phyloP scores from a whole-genome alignment of 92 coral and sea anemone species.

The Montipora capitata region DNA sequence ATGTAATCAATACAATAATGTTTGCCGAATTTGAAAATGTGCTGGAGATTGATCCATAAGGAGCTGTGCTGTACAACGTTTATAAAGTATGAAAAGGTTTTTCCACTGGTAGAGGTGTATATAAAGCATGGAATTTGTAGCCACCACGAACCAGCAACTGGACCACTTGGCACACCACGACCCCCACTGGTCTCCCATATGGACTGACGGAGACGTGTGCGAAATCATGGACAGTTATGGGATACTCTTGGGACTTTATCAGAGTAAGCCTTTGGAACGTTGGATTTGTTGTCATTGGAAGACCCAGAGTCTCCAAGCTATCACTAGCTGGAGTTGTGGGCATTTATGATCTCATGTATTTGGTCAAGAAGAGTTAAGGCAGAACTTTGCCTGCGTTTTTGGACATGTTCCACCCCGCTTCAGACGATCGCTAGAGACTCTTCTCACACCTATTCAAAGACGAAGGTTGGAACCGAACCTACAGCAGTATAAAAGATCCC shows the following conservation, averaged over 20 bases:
- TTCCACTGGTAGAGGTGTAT: not conserved
- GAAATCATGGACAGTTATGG: slow-evolving; percentile 14
- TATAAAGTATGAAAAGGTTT: not conserved
- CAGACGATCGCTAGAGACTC: too few relatives aligned
- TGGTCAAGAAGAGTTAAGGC: too few relatives aligned
- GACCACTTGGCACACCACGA: not conserved
- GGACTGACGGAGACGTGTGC: not conserved
- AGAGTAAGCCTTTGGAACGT: not conserved
- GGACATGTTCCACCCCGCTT: not conserved
- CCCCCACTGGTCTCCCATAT: not conserved
- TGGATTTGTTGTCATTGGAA: not conserved
- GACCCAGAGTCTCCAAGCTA: not conserved
- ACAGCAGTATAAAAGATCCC: too few relatives aligned
- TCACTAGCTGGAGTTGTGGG: not conserved
- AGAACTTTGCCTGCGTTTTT: not conserved
- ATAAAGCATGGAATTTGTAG: not conserved
- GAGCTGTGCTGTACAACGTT: slow-evolving; percentile 20
- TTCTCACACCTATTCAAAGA: too few relatives aligned
- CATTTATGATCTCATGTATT: not conserved
- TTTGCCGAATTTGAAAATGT: slow-evolving; percentile 35
- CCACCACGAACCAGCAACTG: not conserved
- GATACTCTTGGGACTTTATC: not conserved
- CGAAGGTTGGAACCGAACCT: too few relatives aligned
- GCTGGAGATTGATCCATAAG: not conserved
- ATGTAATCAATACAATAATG: slow-evolving; percentile 4